These are phyloP conservation scores for Tautogolabrus adspersus DNA, from an alignment of 2,113 vertebrate species.

Conservation along the genomic window DNA sequence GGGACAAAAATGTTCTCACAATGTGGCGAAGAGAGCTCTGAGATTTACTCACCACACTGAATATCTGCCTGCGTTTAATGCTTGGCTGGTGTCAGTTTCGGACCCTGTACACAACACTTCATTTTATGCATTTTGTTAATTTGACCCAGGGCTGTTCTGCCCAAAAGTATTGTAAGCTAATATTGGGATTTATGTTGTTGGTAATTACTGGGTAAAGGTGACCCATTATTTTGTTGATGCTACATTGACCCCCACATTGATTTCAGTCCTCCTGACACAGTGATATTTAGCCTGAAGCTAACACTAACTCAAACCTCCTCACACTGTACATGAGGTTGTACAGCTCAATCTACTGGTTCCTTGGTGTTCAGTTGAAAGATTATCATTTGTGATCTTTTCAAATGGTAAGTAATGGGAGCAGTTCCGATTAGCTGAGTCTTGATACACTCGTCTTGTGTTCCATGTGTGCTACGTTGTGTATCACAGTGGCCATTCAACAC, in stretches of 20 bases:
- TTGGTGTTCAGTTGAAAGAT: conserved; percentile 59
- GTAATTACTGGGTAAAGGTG: not conserved
- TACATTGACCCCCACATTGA: not conserved
- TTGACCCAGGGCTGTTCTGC: not conserved
- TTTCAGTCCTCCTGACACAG: not conserved
- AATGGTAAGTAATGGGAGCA: conserved; percentile 80
- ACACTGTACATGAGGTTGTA: conserved; percentile 47
- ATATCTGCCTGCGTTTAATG: no score
- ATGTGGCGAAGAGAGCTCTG: no score
- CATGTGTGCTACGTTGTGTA: conserved; percentile 81
- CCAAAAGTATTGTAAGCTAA: no score
- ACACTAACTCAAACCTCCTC: not conserved
- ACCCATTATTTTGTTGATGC: not conserved
- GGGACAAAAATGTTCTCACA: no score
- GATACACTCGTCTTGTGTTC: conserved; percentile 79
- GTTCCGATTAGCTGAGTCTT: conserved; percentile 46
- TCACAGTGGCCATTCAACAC: conserved; percentile 77
- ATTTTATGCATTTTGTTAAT: no score
- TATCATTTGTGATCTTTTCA: conserved; percentile 76
- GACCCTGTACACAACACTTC: no score
- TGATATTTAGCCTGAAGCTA: not conserved
- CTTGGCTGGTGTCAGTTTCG: no score
- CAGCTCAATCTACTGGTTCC: conserved; percentile 40
- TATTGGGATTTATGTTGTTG: not conserved
- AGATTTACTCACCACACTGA: no score